phyloP scores from a whole-genome alignment of 1,140 invertebrate species.

The Sycobia sp. region DNA sequence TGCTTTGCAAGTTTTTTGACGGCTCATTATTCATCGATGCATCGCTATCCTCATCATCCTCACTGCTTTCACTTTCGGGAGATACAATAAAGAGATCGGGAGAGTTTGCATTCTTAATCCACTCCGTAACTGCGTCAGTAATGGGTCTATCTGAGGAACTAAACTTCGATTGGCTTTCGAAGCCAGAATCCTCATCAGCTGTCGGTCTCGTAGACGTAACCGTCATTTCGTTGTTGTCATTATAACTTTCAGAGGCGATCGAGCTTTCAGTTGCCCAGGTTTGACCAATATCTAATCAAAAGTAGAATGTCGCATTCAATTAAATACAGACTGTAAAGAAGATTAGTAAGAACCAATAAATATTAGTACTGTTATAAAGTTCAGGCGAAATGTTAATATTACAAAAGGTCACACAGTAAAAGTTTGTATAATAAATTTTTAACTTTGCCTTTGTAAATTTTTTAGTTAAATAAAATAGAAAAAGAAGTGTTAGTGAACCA shows the following conservation, averaged over 20 bases:
- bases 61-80: conserved; percentile 43
- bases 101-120: conserved; percentile 53
- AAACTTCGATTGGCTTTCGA: conserved; percentile 46
- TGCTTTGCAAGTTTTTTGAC: conserved; percentile 65
- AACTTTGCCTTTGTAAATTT: too few relatives aligned
- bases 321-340: conserved; percentile 31
- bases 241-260: conserved; percentile 19
- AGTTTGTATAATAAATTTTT: too few relatives aligned
- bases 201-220: conserved; percentile 13
- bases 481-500: too few relatives aligned
- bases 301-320: conserved; percentile 33
- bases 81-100: conserved; percentile 47
- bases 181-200: conserved; percentile 49
- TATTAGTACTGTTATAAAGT: conserved; percentile 21
- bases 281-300: conserved; percentile 35
- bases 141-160: conserved; percentile 41
- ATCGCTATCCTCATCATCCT: conserved; percentile 33
- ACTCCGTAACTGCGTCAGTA: conserved; percentile 57
- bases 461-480: too few relatives aligned
- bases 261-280: conserved; percentile 30
- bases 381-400: background rate
- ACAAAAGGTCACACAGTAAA: too few relatives aligned
- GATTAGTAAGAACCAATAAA: conserved; percentile 22
- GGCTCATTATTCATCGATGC: conserved; percentile 40
- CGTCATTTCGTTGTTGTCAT: conserved; percentile 23